Base-by-base conservation (phyloP, 37 sponge, comb jelly and placozoan genomes). In the Diacarnus erythraeanus region DNA sequence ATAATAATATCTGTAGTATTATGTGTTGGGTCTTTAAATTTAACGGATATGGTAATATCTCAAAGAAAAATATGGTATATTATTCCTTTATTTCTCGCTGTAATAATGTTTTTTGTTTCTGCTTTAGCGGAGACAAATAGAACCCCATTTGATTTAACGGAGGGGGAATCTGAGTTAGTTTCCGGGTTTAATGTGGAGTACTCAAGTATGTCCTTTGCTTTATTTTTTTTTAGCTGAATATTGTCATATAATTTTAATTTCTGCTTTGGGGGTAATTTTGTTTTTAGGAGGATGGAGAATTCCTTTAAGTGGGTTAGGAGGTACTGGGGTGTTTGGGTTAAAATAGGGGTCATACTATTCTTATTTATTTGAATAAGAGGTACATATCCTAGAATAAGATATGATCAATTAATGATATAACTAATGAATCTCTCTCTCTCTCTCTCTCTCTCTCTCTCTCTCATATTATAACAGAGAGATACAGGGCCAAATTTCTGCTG, bases 101-200 rank as follows among this genome's bases (percentile, higher is more conserved):
- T 79, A 38, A 47, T 80, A 29, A 92, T 87, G 88, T 87, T 91
- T 75, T 83, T 88, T 80, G 86, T 92, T 38, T 88, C 89, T 36
- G 86, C 82, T 30, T 85, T 92, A 42, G 93, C 90, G 38, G 90
- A 93, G 47, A 89, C 86, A 39, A 89, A 93, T 83, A 70, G 89
- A 68, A 87, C 83, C 2, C 93, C 93, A 2, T 93, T 93, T 93
- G 93, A 93, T 85, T 85, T 93, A 89, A 93, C 90, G 66, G 90
- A 93, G 64, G 87, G 93, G 27, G 93, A 93, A 61, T 92, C 93
- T 1, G 93, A 92, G 60, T 78, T 92, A 77, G 93, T 92, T 12
- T 92, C 93, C 23, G 93, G 89, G 33, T 92, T 86, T 85, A 92
- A 92, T 86, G 89, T 92, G 2, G 89, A 92, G 57, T 92, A 92